Conservation (phyloP, 2,888 invertebrate genomes). For the Agrotis segetum region DNA sequence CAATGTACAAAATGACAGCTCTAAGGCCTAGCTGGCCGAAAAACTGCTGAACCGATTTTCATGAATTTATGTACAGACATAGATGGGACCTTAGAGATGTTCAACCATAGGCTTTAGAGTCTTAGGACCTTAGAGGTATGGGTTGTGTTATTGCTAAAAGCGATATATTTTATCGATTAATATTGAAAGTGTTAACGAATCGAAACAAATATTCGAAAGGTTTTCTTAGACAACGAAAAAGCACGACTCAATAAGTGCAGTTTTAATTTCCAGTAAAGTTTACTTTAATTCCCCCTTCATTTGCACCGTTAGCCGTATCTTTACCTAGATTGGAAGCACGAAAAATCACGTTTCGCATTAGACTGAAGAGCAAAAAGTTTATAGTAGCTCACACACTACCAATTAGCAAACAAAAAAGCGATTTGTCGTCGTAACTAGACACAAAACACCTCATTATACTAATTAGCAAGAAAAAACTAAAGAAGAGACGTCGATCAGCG, state of each 20-base stretch:
- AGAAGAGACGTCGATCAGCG: constrained; percentile 79
- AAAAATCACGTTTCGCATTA: constrained; percentile 47
- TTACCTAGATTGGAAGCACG: constrained; percentile 31
- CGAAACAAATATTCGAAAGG: neutral
- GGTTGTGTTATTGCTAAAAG: too few relatives aligned
- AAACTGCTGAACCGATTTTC: too few relatives aligned
- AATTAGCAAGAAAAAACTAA: constrained; percentile 85
- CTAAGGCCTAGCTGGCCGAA: too few relatives aligned
- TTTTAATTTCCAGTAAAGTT: constrained; percentile 19
- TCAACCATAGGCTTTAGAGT: too few relatives aligned
- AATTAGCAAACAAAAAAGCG: constrained; percentile 70
- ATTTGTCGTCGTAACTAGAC: constrained; percentile 61
- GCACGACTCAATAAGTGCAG: neutral
- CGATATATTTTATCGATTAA: too few relatives aligned
- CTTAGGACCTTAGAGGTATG: too few relatives aligned
- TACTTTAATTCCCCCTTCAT: constrained; percentile 37
- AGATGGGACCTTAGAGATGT: too few relatives aligned
- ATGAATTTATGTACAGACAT: too few relatives aligned
- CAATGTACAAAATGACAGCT: too few relatives aligned
- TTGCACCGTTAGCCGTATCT: constrained; percentile 45
- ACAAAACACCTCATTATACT: constrained; percentile 85
- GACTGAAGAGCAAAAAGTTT: constrained; percentile 43
- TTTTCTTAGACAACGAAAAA: neutral
- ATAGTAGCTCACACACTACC: constrained; percentile 55
- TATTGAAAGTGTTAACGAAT: too few relatives aligned